Conservation (phyloP, 1,140 invertebrate genomes). For the Drosophila paulistorum region DNA sequence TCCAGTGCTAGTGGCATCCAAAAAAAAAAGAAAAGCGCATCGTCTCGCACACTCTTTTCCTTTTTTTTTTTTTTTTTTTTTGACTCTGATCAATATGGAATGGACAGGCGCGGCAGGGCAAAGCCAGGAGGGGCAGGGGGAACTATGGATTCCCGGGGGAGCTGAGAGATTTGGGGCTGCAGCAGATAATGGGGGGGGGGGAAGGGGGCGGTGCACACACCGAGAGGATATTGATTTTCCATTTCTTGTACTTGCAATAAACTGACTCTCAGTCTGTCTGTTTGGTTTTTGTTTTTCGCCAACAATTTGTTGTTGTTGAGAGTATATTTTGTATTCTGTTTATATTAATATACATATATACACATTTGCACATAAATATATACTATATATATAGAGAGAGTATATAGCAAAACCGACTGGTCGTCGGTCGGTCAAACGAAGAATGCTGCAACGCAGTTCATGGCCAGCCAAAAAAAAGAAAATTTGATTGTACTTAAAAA, state of each 20-base stretch:
- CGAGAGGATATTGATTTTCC: not conserved
- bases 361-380: not conserved
- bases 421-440: slow-evolving; percentile 28
- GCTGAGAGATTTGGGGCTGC: too few relatives aligned
- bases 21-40: slow-evolving; percentile 60
- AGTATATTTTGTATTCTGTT: slow-evolving; percentile 37
- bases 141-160: too few relatives aligned
- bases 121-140: not conserved
- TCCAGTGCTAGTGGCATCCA: slow-evolving; percentile 26
- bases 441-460: slow-evolving; percentile 62
- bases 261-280: not conserved
- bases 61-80: slow-evolving; percentile 14
- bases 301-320: slow-evolving; percentile 29
- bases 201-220: too few relatives aligned
- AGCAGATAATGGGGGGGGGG: too few relatives aligned
- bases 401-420: slow-evolving; percentile 24
- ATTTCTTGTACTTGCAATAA: slow-evolving; percentile 10
- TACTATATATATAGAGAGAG: not conserved
- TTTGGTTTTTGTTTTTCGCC: not conserved
- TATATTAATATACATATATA: slow-evolving; percentile 32
- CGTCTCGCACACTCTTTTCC: slow-evolving; percentile 39
- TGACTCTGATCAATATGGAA: not conserved
- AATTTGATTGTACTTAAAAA: slow-evolving; percentile 3
- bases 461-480: slow-evolving; percentile 39
- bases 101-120: not conserved